Conservation (phyloP, 1,140 invertebrate species). For the Monochamus saltuarius region DNA sequence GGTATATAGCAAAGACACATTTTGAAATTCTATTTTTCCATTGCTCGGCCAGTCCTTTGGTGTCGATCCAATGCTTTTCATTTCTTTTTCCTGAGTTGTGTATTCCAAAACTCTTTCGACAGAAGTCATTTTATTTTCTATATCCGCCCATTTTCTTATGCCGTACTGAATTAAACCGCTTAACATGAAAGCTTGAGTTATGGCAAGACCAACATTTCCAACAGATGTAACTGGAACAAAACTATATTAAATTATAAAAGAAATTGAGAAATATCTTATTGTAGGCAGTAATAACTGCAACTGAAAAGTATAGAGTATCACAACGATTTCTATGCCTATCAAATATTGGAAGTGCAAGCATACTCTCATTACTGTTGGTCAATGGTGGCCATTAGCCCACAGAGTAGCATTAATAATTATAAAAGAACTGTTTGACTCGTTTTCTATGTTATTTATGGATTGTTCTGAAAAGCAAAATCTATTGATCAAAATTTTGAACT, state of each 20-base stretch:
- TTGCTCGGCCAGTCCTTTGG: conserved; percentile 20
- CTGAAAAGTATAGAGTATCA: not conserved
- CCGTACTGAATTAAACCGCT: conserved; percentile 58
- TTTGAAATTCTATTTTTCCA: conserved; percentile 51
- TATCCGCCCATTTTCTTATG: conserved; percentile 61
- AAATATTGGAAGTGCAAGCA: not conserved
- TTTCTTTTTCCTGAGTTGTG: conserved; percentile 47
- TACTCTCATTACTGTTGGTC: not conserved
- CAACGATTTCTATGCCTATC: not conserved
- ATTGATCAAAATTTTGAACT: too few relatives aligned
- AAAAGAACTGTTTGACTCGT: not conserved
- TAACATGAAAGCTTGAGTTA: conserved; percentile 53
- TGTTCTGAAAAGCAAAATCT: too few relatives aligned
- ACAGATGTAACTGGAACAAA: conserved; percentile 48
- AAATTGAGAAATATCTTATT: not conserved
- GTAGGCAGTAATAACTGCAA: too few relatives aligned
- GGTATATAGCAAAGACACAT: conserved; percentile 67
- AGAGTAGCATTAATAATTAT: not conserved
- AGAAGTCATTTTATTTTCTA: conserved; percentile 77
- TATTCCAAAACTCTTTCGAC: conserved; percentile 78
- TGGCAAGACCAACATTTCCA: conserved; percentile 60
- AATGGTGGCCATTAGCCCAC: not conserved
- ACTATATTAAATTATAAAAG: not conserved
- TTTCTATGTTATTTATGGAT: too few relatives aligned
- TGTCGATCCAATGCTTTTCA: conserved; percentile 47